Evolutionary conservation across 2,113 vertebrate species (phyloP), one percentile per base, ranked within the genome.

Genomic region (Nothobranchius furzeri): DNA sequence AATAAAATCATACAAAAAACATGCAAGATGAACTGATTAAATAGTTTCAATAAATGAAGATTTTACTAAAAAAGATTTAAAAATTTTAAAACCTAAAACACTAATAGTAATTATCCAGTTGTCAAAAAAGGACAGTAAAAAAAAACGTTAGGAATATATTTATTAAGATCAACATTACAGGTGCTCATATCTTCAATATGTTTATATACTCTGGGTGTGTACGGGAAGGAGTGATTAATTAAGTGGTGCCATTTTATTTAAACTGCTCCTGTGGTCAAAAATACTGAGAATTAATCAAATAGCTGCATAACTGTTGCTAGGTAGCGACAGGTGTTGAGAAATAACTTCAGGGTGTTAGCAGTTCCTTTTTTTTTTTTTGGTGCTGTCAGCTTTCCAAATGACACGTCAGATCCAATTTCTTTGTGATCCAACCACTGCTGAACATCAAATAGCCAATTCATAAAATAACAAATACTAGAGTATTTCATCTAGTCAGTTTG

Each of bases 391-490:
- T n/a, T 8, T 17, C 7, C 7, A 17, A 49, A 9, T 49, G 47
- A 30, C 12, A 9, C 8, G 24, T 52, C 50, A 24, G 24, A 14
- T 52, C 6, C 10, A 10, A 30, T 30, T 24, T 25, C 15, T 14
- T 46, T 42, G 40, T 4, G 40, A 11, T 42, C 40, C 40, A 42
- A 42, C 7, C 40, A 8, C 40, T 42, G 1, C 30, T 42, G 10
- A 42, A 42, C 40, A 42, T 30, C 30, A 42, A 42, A 42, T 11
- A 42, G 8, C 7, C 8, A 11, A 8, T 55, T 35, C 15, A 55
- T 36, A 12, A 15, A 55, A 55, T 46, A 52, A 25, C 47, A 11
- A 68, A 70, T 35, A 64, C 46, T 43, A 25, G 30, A 30, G 30
- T 30, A 30, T 30, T 30, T 30, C 2, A 30, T 30, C 30, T 30